Conservation (phyloP, 1,140 invertebrate genomes). For the Eupeodes corollae region DNA sequence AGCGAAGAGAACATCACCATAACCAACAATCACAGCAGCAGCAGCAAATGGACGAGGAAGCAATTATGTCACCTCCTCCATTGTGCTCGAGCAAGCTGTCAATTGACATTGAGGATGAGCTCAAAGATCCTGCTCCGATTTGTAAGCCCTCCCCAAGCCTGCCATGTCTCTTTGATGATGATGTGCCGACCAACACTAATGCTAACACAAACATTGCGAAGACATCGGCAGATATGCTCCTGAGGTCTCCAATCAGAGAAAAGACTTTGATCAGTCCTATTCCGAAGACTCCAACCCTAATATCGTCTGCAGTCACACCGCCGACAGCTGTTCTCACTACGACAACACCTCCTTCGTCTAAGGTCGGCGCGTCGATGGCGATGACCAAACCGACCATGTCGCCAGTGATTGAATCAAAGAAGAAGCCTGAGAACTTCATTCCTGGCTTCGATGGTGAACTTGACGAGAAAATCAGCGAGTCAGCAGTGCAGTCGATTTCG, state of each 20-base stretch:
- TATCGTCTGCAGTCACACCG: constrained; percentile 14
- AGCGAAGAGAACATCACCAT: constrained; percentile 54
- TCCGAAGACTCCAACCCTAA: constrained; percentile 40
- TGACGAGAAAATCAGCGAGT: constrained; percentile 64
- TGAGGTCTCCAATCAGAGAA: constrained; percentile 36
- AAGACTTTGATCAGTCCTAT: constrained; percentile 46
- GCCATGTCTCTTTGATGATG: constrained; percentile 29
- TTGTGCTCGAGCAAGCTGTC: constrained; percentile 16
- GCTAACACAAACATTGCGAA: constrained; percentile 8
- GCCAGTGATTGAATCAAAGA: constrained; percentile 20
- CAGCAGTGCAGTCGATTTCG: constrained; percentile 63
- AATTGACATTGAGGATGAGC: constrained; percentile 27
- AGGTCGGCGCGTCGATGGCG: constrained; percentile 1
- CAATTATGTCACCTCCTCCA: not conserved
- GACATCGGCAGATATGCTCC: constrained; percentile 31
- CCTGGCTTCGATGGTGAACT: constrained; percentile 56
- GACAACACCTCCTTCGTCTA: not conserved
- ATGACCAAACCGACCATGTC: constrained; percentile 8
- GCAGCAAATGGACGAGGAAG: not conserved
- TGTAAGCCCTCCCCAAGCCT: constrained; percentile 33
- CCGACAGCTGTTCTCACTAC: not conserved
- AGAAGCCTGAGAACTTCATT: constrained; percentile 52
- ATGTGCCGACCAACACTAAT: too few relatives aligned
- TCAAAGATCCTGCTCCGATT: constrained; percentile 24
- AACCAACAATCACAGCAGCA: constrained; percentile 29